A percentile compares a stretch with the other conserved stretches of the same genome.
Conservation (phyloP, 2,113 vertebrate genomes). For the Varanus salvator region DNA sequence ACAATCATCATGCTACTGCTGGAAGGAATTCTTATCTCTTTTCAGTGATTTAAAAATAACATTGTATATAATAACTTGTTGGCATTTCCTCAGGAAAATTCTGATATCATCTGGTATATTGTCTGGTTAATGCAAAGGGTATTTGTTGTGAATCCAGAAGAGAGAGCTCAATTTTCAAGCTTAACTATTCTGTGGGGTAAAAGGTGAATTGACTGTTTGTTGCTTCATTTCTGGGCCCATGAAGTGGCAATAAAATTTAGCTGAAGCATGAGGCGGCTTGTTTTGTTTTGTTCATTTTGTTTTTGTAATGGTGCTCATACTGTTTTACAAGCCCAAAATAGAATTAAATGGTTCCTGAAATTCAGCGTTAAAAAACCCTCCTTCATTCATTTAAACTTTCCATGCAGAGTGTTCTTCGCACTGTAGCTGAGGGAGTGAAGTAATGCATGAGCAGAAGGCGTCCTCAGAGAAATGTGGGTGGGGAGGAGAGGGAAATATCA, state of each 20-base stretch:
- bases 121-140: background rate
- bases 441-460: background rate
- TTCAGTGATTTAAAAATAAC: conserved; percentile 44
- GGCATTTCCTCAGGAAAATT: conserved; percentile 82
- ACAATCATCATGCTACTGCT: conserved; percentile 50
- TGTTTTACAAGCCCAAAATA: background rate
- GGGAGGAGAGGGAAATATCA: background rate
- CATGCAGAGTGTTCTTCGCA: too few relatives aligned
- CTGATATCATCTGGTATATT: conserved; percentile 53
- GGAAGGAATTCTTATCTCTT: conserved; percentile 59
- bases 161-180: background rate
- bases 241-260: accelerated
- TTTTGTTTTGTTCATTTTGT: background rate
- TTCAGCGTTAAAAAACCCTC: background rate
- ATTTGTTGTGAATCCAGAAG: conserved; percentile 7
- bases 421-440: background rate
- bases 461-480: background rate
- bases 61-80: conserved; percentile 70
- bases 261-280: background rate
- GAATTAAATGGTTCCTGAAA: background rate
- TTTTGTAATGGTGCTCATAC: background rate
- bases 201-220: background rate
- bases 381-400: background rate
- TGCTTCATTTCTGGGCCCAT: accelerated
- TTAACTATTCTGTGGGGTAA: background rate